Base-by-base conservation (phyloP, 92 coral and sea anemone genomes). In the Chrysogorgia sp. region DNA sequence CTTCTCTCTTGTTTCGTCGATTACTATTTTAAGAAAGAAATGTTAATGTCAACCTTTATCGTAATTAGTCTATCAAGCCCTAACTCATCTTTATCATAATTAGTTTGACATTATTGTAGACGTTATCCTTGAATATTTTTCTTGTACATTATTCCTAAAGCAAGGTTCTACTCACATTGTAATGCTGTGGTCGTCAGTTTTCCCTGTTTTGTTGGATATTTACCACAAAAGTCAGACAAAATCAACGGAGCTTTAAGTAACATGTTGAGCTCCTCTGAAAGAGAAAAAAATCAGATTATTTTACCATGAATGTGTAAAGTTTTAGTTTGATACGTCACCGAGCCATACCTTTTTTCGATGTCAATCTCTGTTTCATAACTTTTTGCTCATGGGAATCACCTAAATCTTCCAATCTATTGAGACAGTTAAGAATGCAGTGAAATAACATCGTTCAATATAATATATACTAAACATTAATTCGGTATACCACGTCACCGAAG, bases 221-320 rank as follows among this genome's bases (percentile, higher is more conserved):
- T 94, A 41, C 98, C 98, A 67, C 92, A 84, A 53, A 94, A 94
- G 24, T 96, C 97, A 2, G 75, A 87, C 20, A 92, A 96, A 10
- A 86, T 80, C 21, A 94, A 69, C 13, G 98, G 97, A 34, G 85
- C 56, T 67, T 87, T 83, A 40, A 87, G 67, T 63, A 88, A 80
- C 2, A 71, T 35, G 66, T 58, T 33, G 32, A 91, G 79, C 14
- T 89, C 86, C 81, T 67, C 96, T 91, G 34, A 31, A 65, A 65
- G 15, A 63, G n/a, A 32, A 9, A 31, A 63, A 63, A 63, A 24
- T 5, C 7, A n/a, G 33, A n/a, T 32, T 32, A 33, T 63, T 29
- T 29, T 5, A 14, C 21, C 28, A 63, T 21, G 3, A 23, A 7
- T 9, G 26, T 10, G 25, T 17, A 9, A 59, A 29, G 33, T 14